Percentiles rank a stretch among this genome's conserved stretches.
phyloP scores from a whole-genome alignment of 2,113 vertebrate genomes.

The Halichoeres trimaculatus region DNA sequence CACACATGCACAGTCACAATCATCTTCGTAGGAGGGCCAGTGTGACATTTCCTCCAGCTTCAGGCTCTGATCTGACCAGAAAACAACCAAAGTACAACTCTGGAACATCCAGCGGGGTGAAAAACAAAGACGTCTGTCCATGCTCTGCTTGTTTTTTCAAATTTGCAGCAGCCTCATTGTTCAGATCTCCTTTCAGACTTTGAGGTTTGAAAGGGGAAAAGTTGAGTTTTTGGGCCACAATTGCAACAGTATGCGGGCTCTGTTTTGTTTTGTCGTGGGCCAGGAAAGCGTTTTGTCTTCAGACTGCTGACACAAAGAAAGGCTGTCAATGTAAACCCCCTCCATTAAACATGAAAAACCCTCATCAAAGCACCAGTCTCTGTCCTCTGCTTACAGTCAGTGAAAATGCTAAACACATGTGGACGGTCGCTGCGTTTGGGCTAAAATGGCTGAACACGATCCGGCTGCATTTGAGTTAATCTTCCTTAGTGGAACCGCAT shows the following conservation, averaged over 20 bases:
- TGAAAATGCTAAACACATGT: slow-evolving; percentile 78
- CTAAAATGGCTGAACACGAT: slow-evolving; percentile 74
- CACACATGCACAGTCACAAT: slow-evolving; percentile 12
- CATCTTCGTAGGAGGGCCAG: slow-evolving; percentile 55
- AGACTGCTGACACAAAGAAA: slow-evolving; percentile 73
- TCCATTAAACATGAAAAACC: slow-evolving; percentile 64
- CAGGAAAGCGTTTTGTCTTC: slow-evolving; percentile 61
- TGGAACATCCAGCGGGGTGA: slow-evolving; percentile 23
- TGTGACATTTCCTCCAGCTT: slow-evolving; percentile 70
- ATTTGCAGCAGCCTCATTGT: slow-evolving; percentile 34
- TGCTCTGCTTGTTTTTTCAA: slow-evolving; percentile 42
- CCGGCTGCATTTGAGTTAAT: slow-evolving; percentile 74
- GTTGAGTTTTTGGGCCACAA: slow-evolving; percentile 35
- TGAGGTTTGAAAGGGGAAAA: slow-evolving; percentile 37
- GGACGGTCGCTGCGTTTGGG: slow-evolving; percentile 65
- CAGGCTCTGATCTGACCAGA: slow-evolving; percentile 55
- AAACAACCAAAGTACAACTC: slow-evolving; percentile 44
- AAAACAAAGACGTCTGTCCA: slow-evolving; percentile 19
- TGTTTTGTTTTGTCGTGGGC: slow-evolving; percentile 60
- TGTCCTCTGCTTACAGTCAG: slow-evolving; percentile 73
- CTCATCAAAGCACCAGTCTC: slow-evolving; percentile 73
- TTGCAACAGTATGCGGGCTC: slow-evolving; percentile 52
- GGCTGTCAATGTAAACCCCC: slow-evolving; percentile 51
- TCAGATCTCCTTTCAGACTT: slow-evolving; percentile 26
- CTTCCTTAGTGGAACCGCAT: slow-evolving; percentile 75